A percentile compares a stretch with the other conserved stretches of the same genome.
Evolutionary conservation across 2,888 invertebrate genomes (phyloP).

Genomic region (Cenopis cana): DNA sequence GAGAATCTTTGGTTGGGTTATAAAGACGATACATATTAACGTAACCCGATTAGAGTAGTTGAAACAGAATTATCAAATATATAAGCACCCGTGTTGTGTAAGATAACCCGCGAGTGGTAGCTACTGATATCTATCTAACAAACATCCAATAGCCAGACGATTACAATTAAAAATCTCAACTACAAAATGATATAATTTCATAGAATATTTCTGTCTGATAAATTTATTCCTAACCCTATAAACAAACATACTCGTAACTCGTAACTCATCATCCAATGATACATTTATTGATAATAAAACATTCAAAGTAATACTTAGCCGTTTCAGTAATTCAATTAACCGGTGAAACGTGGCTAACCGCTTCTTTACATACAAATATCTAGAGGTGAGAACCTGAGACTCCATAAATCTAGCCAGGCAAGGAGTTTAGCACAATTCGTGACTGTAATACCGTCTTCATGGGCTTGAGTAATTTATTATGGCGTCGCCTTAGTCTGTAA

Average conservation of each 20-base stretch:
- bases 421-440: slow-evolving; percentile 73
- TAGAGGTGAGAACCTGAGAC: slow-evolving; percentile 54
- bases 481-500: slow-evolving; percentile 49
- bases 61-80: too few relatives aligned
- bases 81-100: neutral
- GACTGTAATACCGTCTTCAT: slow-evolving; percentile 69
- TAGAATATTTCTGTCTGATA: slow-evolving; percentile 4
- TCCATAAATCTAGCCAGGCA: slow-evolving; percentile 68
- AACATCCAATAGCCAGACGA: neutral
- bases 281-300: slow-evolving; percentile 29
- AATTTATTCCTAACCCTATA: slow-evolving; percentile 15
- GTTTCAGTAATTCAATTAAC: slow-evolving; percentile 47
- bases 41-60: too few relatives aligned
- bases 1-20: too few relatives aligned
- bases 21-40: too few relatives aligned
- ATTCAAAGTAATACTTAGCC: slow-evolving; percentile 15
- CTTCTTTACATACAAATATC: slow-evolving; percentile 40
- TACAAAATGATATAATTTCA: slow-evolving; percentile 12
- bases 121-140: too few relatives aligned
- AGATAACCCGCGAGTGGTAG: neutral
- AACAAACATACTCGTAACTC: slow-evolving; percentile 39
- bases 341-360: slow-evolving; percentile 44
- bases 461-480: slow-evolving; percentile 66
- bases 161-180: neutral
- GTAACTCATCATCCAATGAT: slow-evolving; percentile 40